Evolutionary conservation across 2,113 vertebrate species (phyloP), one percentile per base, ranked within the genome.

Genomic region (Leptocoma aspasia): DNA sequence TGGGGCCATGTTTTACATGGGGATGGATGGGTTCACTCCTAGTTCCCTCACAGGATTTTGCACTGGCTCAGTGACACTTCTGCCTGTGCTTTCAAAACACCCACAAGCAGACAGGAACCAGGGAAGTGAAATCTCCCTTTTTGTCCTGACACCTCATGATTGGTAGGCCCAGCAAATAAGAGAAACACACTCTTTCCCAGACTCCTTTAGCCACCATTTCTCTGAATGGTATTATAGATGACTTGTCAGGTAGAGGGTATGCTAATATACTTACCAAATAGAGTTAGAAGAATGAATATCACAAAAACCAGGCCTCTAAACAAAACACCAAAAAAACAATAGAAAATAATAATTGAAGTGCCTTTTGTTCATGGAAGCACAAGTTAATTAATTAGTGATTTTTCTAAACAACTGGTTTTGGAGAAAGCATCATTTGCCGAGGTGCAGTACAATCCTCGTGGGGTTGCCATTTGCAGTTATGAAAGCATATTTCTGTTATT

Each of bases 311-410:
- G 61, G 59, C n/a, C 93, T 94, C 92, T 93, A 92, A 69, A 69
- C 57, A 94, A 90, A 88, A 76, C 49, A 86, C 61, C 42, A 53
- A 79, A 70, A 75, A 83, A 26, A 53, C 52, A 66, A 72, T 22
- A 30, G 31, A 82, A 92, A 91, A 94, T 82, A 63, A 63, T 70
- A 57, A 64, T 66, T 72, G 69, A 76, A 85, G 28, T 77, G 64
- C 41, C 10, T 71, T 94, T 94, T 93, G 39, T 77, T 87, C 68
- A 15, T 76, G 63, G 77, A 90, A 94, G 56, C 65, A 86, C 23
- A 82, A 92, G 83, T 91, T 95, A 96, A 97, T 96, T 96, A 96
- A 97, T 96, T 92, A 64, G 94, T 92, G 19, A 59, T 69, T 83
- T 85, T 91, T 86, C 69, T 57, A 54, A 96, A 88, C 65, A 75